These are phyloP conservation scores for Austrofundulus limnaeus DNA, from an alignment of 2,113 vertebrate species.

Conservation along the genomic window DNA sequence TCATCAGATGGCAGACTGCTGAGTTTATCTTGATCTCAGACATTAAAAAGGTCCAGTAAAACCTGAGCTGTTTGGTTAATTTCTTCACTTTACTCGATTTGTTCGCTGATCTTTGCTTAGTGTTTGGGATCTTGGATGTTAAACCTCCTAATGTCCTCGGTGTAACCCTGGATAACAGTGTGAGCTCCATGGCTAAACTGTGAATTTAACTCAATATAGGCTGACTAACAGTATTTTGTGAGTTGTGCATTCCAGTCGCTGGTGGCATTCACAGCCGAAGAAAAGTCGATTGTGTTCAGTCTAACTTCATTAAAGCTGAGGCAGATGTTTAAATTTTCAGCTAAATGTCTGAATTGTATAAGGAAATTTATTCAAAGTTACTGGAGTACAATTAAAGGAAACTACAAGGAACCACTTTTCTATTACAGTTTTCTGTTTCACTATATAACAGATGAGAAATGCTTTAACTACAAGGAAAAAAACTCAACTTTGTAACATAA, in stretches of 20 bases:
- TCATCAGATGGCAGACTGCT: too few species aligned
- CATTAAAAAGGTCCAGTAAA: too few species aligned
- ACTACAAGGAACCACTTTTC: neutral
- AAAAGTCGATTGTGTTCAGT: constrained; percentile 28
- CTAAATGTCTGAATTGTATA: constrained; percentile 11
- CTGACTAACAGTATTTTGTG: neutral
- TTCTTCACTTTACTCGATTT: too few species aligned
- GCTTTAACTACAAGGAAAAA: too few species aligned
- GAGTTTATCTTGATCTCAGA: too few species aligned
- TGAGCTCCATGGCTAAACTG: constrained; percentile 19
- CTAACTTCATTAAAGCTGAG: constrained; percentile 25
- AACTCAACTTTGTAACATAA: too few species aligned
- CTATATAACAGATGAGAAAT: too few species aligned
- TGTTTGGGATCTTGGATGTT: neutral
- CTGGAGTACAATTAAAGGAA: neutral
- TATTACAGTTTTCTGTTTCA: too few species aligned
- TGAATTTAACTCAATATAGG: neutral
- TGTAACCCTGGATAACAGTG: constrained; percentile 8
- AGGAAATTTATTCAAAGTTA: neutral
- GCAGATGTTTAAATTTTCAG: constrained; percentile 2
- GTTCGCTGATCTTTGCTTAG: neutral
- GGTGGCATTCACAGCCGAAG: constrained; percentile 25
- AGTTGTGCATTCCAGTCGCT: neutral
- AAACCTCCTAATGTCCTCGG: neutral
- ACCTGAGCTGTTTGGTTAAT: too few species aligned